Evolutionary conservation across 2,797 vertebrate species (phyloP).

Genomic region (Nannoperca australis): DNA sequence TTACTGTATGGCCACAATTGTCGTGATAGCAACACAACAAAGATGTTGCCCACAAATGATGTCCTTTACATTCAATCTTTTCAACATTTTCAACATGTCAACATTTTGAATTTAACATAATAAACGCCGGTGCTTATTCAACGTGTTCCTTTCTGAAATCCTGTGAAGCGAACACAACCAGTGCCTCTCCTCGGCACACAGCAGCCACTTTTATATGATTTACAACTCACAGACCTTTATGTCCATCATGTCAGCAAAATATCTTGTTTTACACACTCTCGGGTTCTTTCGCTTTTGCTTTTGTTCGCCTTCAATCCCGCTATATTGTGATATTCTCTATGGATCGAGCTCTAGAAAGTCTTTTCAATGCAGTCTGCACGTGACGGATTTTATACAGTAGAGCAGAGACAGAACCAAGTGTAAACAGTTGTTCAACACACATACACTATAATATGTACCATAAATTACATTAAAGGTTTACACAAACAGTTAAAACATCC

Average conservation of each 20-base stretch:
- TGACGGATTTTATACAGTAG: background rate
- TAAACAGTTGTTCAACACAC: background rate
- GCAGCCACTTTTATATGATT: constrained; percentile 50
- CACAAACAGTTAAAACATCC: too few relatives aligned
- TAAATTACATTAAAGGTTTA: too few relatives aligned
- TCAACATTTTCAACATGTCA: background rate
- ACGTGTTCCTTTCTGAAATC: background rate
- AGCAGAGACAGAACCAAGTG: background rate
- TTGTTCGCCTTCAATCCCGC: constrained; percentile 34
- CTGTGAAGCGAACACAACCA: background rate
- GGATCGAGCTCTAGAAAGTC: constrained; percentile 26
- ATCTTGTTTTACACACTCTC: constrained; percentile 1
- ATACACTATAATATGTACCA: too few relatives aligned
- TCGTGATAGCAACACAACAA: background rate
- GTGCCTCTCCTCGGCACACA: background rate
- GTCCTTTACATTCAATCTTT: background rate
- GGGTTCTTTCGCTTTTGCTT: constrained; percentile 15
- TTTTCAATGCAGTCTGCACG: background rate
- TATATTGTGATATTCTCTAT: constrained; percentile 24
- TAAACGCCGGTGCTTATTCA: background rate
- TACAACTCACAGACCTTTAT: background rate
- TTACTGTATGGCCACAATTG: background rate
- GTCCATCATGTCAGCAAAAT: constrained; percentile 38
- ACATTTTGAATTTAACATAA: background rate
- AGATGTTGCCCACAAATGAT: background rate